These are phyloP conservation scores for Papilio elwesi DNA, from an alignment of 2,888 invertebrate genomes.

Conservation along the genomic window DNA sequence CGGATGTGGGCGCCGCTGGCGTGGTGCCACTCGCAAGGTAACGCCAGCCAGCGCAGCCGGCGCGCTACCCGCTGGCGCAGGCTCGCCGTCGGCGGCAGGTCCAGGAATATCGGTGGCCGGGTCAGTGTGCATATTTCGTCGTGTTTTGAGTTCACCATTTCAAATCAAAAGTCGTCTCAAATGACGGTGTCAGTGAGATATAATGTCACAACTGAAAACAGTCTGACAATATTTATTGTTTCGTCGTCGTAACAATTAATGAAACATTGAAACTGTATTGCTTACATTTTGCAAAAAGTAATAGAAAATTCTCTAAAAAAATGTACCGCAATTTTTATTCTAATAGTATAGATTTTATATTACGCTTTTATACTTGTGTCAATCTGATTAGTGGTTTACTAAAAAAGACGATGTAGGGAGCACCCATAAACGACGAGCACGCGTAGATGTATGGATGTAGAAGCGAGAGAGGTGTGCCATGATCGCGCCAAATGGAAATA, in stretches of 20 bases:
- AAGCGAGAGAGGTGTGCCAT: no score
- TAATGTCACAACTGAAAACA: background rate
- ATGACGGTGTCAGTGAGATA: background rate
- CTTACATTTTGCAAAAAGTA: no score
- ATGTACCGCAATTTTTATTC: no score
- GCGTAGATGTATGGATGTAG: no score
- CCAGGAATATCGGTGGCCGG: slow-evolving; percentile 46
- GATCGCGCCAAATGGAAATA: no score
- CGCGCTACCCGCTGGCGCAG: slow-evolving; percentile 45
- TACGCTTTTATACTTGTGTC: no score
- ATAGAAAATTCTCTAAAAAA: no score
- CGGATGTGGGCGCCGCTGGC: slow-evolving; percentile 55
- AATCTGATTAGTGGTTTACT: no score
- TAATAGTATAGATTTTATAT: no score
- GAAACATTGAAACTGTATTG: no score
- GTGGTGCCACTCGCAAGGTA: slow-evolving; percentile 60
- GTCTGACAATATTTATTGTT: background rate
- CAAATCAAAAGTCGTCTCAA: background rate
- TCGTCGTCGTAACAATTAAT: background rate
- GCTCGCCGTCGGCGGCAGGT: slow-evolving; percentile 56
- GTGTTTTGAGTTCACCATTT: slow-evolving; percentile 36
- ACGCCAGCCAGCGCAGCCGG: slow-evolving; percentile 45
- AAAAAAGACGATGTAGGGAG: no score
- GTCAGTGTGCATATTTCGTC: slow-evolving; percentile 61
- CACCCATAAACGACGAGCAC: no score